Evolutionary conservation across 2,888 invertebrate genomes (phyloP), one percentile per base, ranked within the genome.

Genomic region (Euplagia quadripunctaria): DNA sequence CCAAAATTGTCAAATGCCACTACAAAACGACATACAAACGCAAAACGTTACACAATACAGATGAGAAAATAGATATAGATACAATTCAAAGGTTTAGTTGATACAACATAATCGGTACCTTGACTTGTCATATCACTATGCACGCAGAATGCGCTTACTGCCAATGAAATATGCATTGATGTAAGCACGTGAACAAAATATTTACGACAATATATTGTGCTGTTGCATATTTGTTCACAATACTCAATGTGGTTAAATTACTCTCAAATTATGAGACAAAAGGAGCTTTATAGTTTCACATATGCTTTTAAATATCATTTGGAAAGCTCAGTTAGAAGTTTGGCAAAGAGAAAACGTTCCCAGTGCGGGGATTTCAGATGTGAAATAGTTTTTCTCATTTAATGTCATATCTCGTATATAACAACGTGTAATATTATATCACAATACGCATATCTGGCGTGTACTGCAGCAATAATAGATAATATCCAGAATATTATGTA

Each of bases 141-240:
- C 76, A 78, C 67, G 64, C 71, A 78, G 73, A 72, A 76, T 76
- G 69, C 46, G 55, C 64, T n/a, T 49, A 51, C 73, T 67, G 20
- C 61, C 75, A 76, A 82, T 84, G 84, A 58, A 75, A 74, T 78
- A 75, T 75, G 80, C 75, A 75, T 72, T 68, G 64, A 46, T 46
- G 41, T 31, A n/a, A 20, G 49, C 64, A 75, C 80, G 82, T 82
- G 84, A 82, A 67, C 67, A 16, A 72, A 82, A 78, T 82, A 78
- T 80, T 75, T 5, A 68, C 55, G 68, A 52, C 42, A 41, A 43
- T 43, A 61, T 72, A 73, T 42, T 65, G 66, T 52, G 49, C 58
- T 64, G 70, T 75, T 73, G 65, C 65, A 66, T 31, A 66, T 17
- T 66, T 61, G 31, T 61, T 31, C 31, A 7, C 31, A 31, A 20